A percentile compares a stretch with the other conserved stretches of the same genome.
phyloP scores from a whole-genome alignment of 1,140 invertebrate species.

The Lepidostoma basale region DNA sequence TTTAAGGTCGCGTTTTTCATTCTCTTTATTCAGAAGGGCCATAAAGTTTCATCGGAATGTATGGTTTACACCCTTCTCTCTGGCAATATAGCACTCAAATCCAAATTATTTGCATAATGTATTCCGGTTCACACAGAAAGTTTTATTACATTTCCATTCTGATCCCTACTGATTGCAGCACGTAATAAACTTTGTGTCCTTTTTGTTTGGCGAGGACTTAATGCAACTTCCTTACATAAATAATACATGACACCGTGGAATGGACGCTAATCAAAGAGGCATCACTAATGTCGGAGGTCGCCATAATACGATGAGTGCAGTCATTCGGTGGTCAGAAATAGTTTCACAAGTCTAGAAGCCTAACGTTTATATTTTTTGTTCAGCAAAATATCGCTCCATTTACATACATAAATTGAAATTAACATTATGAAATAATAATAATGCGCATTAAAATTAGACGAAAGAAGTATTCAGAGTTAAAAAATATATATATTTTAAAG shows the following conservation, averaged over 20 bases:
- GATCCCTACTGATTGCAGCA: conserved; percentile 16
- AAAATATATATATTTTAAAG: too few species aligned
- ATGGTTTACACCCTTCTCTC: not conserved
- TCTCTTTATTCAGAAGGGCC: not conserved
- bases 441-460: too few species aligned
- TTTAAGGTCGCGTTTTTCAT: too few species aligned
- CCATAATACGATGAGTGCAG: too few species aligned
- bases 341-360: too few species aligned
- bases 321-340: too few species aligned
- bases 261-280: not conserved
- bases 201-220: conserved; percentile 8
- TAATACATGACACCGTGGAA: conserved; percentile 16
- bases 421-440: too few species aligned
- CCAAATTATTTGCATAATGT: not conserved
- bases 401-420: too few species aligned
- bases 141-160: conserved; percentile 16
- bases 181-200: conserved; percentile 4
- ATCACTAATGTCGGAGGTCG: too few species aligned
- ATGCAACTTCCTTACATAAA: conserved; percentile 32
- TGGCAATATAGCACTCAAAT: not conserved
- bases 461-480: too few species aligned
- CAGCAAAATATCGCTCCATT: too few species aligned
- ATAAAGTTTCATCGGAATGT: not conserved
- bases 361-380: too few species aligned
- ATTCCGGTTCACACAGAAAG: conserved; percentile 4